Evolutionary conservation across 1,140 invertebrate species (phyloP), one percentile per base, ranked within the genome.

Genomic region (Drosophila truncata): DNA sequence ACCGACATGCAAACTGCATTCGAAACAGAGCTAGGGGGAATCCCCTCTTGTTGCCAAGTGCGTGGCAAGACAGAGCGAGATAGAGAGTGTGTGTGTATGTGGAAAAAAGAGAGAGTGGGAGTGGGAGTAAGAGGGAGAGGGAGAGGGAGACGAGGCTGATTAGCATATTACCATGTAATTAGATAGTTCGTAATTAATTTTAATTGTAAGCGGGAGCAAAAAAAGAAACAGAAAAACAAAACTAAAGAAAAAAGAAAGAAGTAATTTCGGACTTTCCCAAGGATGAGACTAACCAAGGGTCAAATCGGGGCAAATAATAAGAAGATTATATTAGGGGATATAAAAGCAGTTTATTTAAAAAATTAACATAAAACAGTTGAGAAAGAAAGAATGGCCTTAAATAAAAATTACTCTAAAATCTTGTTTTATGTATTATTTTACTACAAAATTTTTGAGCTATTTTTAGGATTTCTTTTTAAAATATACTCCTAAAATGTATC

Each of bases 81-180:
- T 39, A 18, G 44, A 4, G 42, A n/a, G 71, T 6, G 23, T 35
- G 42, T 23, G 33, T 42, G 63, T 11, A 18, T 6, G 60, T 2
- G 16, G 8, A 33, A 64, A 8, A 29, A 39, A 33, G 69, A 20
- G 57, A 16, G 37, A 41, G 35, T 11, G 33, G 18, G 23, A 7
- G 27, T 27, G 62, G 27, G 7, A 29, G 27, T 29, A 8, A 3
- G 23, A 10, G 44, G 13, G 27, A 3, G 23, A 10, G 44, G 13
- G 44, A 10, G 42, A 64, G 37, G 35, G 64, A 55, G 69, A 46
- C 62, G 44, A 49, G 70, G 63, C 83, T 87, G 77, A 72, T 87
- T 87, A 90, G 80, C 83, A 87, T 90, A 90, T 80, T 84, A 63
- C 63, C 76, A 58, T 71, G 59, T 90, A 90, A 87, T 87, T 87